These are phyloP conservation scores for Rhabdomys pumilio DNA, from an alignment of 2,797 vertebrate genomes.

Conservation along the genomic window DNA sequence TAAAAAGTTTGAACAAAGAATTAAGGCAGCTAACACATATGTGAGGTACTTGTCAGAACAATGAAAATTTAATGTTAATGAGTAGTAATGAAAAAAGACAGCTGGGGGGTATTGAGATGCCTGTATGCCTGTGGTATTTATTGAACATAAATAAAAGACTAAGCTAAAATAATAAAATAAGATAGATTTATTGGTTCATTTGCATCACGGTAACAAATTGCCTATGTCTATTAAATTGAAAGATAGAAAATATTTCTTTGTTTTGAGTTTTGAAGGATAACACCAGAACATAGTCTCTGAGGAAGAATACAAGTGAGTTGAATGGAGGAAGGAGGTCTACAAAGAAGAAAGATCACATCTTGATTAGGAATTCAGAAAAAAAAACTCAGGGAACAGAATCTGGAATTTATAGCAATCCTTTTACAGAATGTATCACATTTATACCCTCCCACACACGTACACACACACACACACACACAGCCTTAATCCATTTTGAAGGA, in stretches of 20 bases:
- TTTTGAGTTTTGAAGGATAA: neutral
- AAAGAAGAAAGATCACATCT: neutral
- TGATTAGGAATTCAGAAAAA: neutral
- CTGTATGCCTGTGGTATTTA: neutral
- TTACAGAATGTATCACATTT: neutral
- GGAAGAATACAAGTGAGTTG: neutral
- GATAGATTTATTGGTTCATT: neutral
- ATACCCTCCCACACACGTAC: neutral
- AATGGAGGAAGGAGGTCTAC: fast-evolving
- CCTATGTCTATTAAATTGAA: neutral
- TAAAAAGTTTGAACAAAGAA: fast-evolving
- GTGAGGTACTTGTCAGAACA: neutral
- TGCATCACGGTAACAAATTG: neutral
- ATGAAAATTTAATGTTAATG: neutral
- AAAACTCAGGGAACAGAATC: neutral
- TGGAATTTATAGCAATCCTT: neutral
- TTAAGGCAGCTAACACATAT: neutral
- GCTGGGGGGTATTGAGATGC: neutral
- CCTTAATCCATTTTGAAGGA: neutral
- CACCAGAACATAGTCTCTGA: neutral
- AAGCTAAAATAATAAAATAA: neutral
- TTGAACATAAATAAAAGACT: neutral
- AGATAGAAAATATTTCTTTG: too few relatives aligned
- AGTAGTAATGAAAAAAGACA: neutral
- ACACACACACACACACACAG: neutral